Percentiles rank a stretch among this genome's conserved stretches.
These are phyloP conservation scores for Diglossa cyanea DNA, from an alignment of 2,797 vertebrate genomes.

Conservation along the genomic window DNA sequence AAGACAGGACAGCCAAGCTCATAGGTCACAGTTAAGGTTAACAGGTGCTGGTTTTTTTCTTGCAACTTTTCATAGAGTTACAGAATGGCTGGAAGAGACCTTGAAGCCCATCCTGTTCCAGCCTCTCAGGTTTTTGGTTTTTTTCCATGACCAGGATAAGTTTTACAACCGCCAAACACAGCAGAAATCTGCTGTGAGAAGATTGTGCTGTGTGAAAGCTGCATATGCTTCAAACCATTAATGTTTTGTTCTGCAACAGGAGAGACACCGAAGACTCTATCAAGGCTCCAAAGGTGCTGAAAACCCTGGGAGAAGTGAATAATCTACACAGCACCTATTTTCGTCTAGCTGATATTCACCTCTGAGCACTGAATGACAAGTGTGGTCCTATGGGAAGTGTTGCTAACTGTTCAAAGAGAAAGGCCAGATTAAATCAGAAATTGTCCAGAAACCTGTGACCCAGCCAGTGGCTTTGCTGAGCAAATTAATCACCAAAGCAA, in stretches of 20 bases:
- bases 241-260: neutral
- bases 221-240: neutral
- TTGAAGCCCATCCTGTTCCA: neutral
- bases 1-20: neutral
- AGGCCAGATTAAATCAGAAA: neutral
- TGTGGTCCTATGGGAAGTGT: neutral
- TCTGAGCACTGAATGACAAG: neutral
- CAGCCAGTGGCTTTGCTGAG: neutral
- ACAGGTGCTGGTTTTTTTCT: neutral
- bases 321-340: neutral
- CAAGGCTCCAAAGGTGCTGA: neutral
- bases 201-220: neutral
- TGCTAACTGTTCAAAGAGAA: neutral
- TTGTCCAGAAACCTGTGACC: neutral
- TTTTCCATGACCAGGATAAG: neutral
- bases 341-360: neutral
- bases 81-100: neutral
- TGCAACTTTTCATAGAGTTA: neutral
- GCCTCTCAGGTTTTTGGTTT: neutral
- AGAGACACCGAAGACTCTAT: neutral
- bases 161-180: neutral
- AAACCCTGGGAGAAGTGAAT: neutral
- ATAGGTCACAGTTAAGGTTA: neutral
- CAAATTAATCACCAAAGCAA: neutral
- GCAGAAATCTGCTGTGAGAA: neutral